Conservation (phyloP, 2,888 invertebrate species). For the Mythimna vitellina region DNA sequence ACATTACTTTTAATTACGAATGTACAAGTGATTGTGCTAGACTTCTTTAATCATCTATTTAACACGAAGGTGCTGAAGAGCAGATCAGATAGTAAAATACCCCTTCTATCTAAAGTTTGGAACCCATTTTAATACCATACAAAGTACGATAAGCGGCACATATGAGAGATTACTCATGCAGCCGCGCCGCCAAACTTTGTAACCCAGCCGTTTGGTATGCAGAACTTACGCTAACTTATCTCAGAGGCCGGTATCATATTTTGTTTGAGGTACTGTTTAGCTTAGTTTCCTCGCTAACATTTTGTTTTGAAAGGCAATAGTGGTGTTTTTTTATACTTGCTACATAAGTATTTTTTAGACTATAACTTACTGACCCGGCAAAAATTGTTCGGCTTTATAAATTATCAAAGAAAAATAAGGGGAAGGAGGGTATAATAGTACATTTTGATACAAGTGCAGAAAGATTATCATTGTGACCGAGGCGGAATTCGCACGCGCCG, state of each 20-base stretch:
- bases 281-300: constrained; percentile 22
- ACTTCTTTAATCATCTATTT: not conserved
- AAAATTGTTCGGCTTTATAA: no score
- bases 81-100: not conserved
- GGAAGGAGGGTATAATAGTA: no score
- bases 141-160: constrained; percentile 47
- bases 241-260: constrained; percentile 61
- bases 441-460: no score
- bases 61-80: no score
- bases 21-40: not conserved
- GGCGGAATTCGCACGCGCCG: no score
- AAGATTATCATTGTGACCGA: no score
- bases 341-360: no score
- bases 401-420: no score
- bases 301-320: constrained; percentile 10
- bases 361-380: no score
- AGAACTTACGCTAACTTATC: constrained; percentile 78
- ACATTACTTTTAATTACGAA: no score
- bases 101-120: constrained; percentile 13
- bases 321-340: not conserved
- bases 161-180: constrained; percentile 69
- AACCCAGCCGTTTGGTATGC: constrained; percentile 79
- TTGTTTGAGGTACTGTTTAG: constrained; percentile 44
- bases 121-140: constrained; percentile 21
- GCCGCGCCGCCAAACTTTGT: constrained; percentile 75